Base-by-base conservation (phyloP, 1,140 invertebrate species). In the Pseudomyrmex cubaensis region DNA sequence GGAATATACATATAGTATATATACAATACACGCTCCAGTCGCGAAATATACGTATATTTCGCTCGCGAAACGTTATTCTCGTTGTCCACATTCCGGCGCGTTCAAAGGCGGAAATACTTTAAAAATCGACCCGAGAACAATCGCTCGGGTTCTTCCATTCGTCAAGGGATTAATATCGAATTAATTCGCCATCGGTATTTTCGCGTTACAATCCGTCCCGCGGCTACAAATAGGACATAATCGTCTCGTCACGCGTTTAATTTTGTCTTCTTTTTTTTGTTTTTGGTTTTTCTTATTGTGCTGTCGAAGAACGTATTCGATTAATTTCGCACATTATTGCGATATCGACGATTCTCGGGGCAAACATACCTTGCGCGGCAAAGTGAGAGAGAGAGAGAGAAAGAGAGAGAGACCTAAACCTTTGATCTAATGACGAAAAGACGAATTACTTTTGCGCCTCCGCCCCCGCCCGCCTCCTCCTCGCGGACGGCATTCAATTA, bases 401-500 rank as follows among this genome's bases (percentile, higher is more conserved):
- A 5, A 35, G 35, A 35, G 35, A 35, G 35, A 35, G 35, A 35
- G 5, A 35, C 5, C 9, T 9, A 46, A 78, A 78, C 48, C 54
- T 70, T 78, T 59, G 64, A 70, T 78, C 63, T 48, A n/a, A 46
- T 54, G 52, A 57, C 76, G 64, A 70, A 78, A 78, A 78, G 76
- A 78, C 64, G 76, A 78, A 78, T 78, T 78, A 78, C 76, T 78
- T 78, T 78, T 70, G 64, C 76, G 35, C 15, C 64, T 44, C 64
- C 25, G 4, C 17, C 20, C 2, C 54, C 35, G 35, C 35, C 1
- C 35, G 3, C 64, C 52, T 20, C 64, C 64, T 52, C 52, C 20
- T 20, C 22, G 20, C 66, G 48, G 44, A 52, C 76, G 64, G 64
- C 66, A 77, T 84, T 84, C 86, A 84, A 87, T 87, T 84, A 86